phyloP scores from a whole-genome alignment of 2,113 vertebrate species.

The Noctilio leporinus region DNA sequence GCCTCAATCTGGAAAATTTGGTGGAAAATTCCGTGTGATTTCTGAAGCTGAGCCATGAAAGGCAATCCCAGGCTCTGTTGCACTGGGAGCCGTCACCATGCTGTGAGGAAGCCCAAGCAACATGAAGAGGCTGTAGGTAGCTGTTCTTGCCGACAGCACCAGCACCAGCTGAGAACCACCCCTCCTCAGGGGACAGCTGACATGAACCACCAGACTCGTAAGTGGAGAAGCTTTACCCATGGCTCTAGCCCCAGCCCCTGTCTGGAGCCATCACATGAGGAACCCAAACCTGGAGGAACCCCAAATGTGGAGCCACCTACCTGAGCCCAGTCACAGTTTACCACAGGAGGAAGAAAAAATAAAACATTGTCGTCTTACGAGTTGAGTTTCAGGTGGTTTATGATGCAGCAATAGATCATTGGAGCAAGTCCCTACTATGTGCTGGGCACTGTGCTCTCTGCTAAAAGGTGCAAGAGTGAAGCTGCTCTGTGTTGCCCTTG shows the following conservation, averaged over 20 bases:
- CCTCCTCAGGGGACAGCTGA: background rate
- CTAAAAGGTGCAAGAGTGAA: background rate
- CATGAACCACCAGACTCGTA: background rate
- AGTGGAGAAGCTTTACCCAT: background rate
- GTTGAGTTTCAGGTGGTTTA: background rate
- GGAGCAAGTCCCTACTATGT: background rate
- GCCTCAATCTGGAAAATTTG: background rate
- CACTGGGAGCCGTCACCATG: background rate
- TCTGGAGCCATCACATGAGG: background rate
- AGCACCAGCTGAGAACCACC: background rate
- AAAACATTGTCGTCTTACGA: background rate
- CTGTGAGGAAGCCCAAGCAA: background rate
- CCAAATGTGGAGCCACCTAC: background rate
- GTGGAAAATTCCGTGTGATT: background rate
- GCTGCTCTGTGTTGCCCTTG: background rate
- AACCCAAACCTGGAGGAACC: background rate
- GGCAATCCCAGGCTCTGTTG: background rate
- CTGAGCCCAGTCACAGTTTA: background rate
- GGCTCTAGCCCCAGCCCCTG: background rate
- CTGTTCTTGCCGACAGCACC: background rate
- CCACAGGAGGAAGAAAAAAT: background rate
- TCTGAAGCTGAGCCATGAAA: background rate
- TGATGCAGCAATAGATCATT: background rate
- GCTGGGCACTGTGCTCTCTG: background rate
- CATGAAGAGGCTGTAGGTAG: fast-evolving